Evolutionary conservation across 2,113 vertebrate genomes (phyloP).

Genomic region (Colistium nudipinnis): DNA sequence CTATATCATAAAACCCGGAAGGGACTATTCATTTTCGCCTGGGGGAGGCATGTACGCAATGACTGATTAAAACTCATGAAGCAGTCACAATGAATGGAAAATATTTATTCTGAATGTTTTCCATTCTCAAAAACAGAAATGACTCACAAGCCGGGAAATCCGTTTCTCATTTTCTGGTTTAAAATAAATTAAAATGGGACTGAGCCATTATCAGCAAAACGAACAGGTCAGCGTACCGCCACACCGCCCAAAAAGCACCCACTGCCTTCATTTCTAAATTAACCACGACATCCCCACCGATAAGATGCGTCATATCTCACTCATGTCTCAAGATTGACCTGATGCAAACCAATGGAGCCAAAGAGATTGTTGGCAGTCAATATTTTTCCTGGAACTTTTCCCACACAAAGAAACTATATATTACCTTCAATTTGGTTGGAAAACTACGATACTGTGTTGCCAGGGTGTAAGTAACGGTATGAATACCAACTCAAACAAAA

Average conservation of each 20-base stretch:
- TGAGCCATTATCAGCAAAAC: conserved; percentile 2
- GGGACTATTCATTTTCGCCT: neutral
- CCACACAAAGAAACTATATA: neutral
- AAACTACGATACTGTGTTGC: conserved; percentile 1
- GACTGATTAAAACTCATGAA: neutral
- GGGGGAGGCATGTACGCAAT: neutral
- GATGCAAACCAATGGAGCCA: conserved; percentile 7
- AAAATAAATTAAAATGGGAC: conserved; percentile 18
- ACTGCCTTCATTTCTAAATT: neutral
- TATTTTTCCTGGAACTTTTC: neutral
- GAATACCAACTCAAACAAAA: conserved; percentile 17
- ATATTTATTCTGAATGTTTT: conserved; percentile 48
- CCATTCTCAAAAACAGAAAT: conserved; percentile 18
- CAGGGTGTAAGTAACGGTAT: neutral
- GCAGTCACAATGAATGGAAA: conserved; percentile 6
- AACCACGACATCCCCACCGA: conserved; percentile 1
- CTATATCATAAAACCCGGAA: neutral
- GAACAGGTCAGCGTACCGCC: neutral
- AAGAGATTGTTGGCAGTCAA: neutral
- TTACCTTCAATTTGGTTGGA: neutral
- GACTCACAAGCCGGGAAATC: neutral
- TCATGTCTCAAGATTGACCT: neutral
- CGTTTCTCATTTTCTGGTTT: neutral
- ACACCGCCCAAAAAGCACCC: conserved; percentile 6
- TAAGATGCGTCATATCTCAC: neutral